Conservation (phyloP, 1,140 invertebrate species). For the Stenopsyche tienmushanensis region DNA sequence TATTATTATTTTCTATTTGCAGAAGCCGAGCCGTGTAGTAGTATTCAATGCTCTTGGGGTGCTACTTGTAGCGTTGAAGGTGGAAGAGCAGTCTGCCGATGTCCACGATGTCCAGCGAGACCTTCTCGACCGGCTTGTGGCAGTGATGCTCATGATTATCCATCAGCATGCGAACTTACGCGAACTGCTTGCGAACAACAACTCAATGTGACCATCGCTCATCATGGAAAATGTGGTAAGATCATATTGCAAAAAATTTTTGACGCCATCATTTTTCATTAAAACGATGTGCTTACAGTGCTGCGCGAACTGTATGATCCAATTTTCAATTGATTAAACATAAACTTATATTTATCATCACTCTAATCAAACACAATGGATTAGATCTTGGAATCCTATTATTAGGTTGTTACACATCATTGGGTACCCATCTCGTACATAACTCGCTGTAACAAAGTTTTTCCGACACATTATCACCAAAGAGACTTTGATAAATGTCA, state of each 20-base stretch:
- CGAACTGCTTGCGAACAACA: slow-evolving; percentile 71
- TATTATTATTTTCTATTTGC: slow-evolving; percentile 47
- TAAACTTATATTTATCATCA: too few relatives aligned
- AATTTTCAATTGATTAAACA: too few relatives aligned
- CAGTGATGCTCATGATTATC: slow-evolving; percentile 70
- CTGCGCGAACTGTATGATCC: too few relatives aligned
- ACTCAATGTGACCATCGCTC: slow-evolving; percentile 78
- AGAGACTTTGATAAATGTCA: too few relatives aligned
- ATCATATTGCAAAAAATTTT: neutral
- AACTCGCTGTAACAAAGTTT: too few relatives aligned
- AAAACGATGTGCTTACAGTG: too few relatives aligned
- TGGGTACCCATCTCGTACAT: too few relatives aligned
- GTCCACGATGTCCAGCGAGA: slow-evolving; percentile 69
- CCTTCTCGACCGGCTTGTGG: slow-evolving; percentile 71
- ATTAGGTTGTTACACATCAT: too few relatives aligned
- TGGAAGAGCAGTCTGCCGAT: slow-evolving; percentile 69
- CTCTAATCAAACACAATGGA: too few relatives aligned
- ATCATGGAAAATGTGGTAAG: slow-evolving; percentile 88
- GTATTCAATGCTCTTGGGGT: slow-evolving; percentile 70
- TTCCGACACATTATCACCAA: too few relatives aligned
- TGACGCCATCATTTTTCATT: too few relatives aligned
- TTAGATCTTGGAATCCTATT: too few relatives aligned
- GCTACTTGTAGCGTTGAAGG: slow-evolving; percentile 78
- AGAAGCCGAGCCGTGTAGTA: slow-evolving; percentile 77
- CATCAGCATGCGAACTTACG: slow-evolving; percentile 77